A percentile compares a stretch with the other conserved stretches of the same genome.
Conservation (phyloP, 1,140 invertebrate genomes). For the Atopsyche davidsoni region DNA sequence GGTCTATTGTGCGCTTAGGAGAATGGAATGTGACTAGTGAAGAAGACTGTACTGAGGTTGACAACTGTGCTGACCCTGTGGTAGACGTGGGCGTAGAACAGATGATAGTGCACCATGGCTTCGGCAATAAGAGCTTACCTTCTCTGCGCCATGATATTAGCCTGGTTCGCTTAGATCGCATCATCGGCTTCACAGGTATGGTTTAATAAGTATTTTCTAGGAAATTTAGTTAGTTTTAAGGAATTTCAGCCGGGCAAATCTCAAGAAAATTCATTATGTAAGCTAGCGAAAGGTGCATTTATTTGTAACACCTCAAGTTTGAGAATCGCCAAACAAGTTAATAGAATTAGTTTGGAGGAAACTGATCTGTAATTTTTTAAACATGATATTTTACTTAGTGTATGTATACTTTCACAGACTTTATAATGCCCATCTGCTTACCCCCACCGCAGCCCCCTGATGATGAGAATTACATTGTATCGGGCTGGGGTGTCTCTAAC, state of each 20-base stretch:
- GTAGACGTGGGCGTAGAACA: slow-evolving; percentile 13
- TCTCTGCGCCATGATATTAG: slow-evolving; percentile 12
- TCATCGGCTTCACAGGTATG: slow-evolving; percentile 6
- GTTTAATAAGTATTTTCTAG: too few relatives aligned
- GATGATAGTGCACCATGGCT: slow-evolving; percentile 11
- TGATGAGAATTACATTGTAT: slow-evolving; percentile 9
- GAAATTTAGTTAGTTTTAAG: too few relatives aligned
- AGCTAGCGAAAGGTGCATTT: too few relatives aligned
- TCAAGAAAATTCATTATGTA: too few relatives aligned
- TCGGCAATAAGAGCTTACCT: slow-evolving; percentile 6
- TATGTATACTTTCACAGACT: too few relatives aligned
- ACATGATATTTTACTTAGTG: too few relatives aligned
- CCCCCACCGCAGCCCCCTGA: neutral
- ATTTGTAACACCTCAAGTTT: too few relatives aligned
- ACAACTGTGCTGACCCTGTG: slow-evolving; percentile 5
- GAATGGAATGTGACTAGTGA: slow-evolving; percentile 21
- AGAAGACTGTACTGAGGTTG: slow-evolving; percentile 8
- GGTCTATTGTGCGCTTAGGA: slow-evolving; percentile 15
- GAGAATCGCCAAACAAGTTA: too few relatives aligned
- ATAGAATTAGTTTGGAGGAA: too few relatives aligned
- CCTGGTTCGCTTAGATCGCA: neutral
- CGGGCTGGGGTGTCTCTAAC: slow-evolving; percentile 24
- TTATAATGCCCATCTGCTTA: slow-evolving; percentile 19
- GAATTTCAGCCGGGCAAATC: too few relatives aligned
- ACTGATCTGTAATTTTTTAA: too few relatives aligned